Base-by-base conservation (phyloP, 2,797 vertebrate genomes). In the Thripadectes ignobilis region DNA sequence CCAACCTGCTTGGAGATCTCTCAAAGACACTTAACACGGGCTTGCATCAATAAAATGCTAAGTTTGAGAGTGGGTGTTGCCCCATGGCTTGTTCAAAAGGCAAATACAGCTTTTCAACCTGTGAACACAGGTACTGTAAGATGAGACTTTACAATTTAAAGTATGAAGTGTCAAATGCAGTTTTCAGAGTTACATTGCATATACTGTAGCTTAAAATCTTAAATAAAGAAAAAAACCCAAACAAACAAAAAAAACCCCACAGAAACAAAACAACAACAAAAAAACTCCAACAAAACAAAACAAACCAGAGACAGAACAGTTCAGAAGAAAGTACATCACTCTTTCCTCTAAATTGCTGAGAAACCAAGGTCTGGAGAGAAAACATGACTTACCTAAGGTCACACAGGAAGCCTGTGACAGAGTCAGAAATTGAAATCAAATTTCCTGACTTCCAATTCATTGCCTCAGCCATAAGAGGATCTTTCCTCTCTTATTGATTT, bases 321-420 rank as follows among this genome's bases (percentile, higher is more conserved):
- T 77, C 1, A 3, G 36, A 65, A 45, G 46, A 41, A 88, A 85
- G 20, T 9, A 32, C 27, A 52, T 48, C 65, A 21, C 14, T 88
- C 24, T 49, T 82, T 66, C 29, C 18, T 77, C 34, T 71, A 94
- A 95, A 83, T 0, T 65, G 30, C 66, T 55, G 58, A 48, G 43
- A 88, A 90, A 68, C 5, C 22, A 74, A 55, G 23, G 54, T 79
- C 78, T 91, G 68, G 78, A 92, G 55, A 78, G n/a, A 80, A 88
- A 91, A 58, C 16, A 65, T 59, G 57, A 54, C 77, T 89, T 94
- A 82, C 32, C 39, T 74, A 92, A 91, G 91, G 81, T 89, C 85
- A 58, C 51, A 91, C 61, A 96, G 95, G 91, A 95, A 94, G 85
- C 51, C 46, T 89, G 81, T 81, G 68, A 88, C 78, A 88, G 65